Percentiles rank a stretch among this genome's conserved stretches.
These are phyloP conservation scores for Pangasius macronema DNA, from an alignment of 2,797 vertebrate genomes.

Conservation along the genomic window DNA sequence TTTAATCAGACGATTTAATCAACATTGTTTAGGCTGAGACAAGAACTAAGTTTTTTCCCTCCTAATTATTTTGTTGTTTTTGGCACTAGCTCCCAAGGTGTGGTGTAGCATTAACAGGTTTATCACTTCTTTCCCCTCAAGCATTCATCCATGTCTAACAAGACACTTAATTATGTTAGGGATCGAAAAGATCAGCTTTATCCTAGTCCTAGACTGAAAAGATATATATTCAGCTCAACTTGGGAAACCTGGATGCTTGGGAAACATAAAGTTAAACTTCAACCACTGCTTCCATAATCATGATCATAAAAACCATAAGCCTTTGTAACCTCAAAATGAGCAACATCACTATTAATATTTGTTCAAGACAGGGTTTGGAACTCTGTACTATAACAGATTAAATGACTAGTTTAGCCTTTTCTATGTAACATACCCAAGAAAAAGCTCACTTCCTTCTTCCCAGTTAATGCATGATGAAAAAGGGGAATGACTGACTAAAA, in stretches of 20 bases:
- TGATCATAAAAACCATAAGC: not conserved
- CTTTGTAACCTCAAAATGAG: not conserved
- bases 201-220: not conserved
- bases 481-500: conserved; percentile 15
- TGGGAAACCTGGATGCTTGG: not conserved
- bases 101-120: conserved; percentile 3
- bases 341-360: not conserved
- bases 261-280: conserved; percentile 3
- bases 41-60: not conserved
- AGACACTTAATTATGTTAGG: not conserved
- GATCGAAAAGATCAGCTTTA: not conserved
- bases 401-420: not conserved
- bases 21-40: not conserved
- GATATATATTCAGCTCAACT: not conserved
- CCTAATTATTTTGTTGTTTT: not conserved
- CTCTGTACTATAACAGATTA: not conserved
- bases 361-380: not conserved
- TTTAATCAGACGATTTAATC: not conserved
- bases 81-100: not conserved
- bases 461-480: conserved; percentile 42
- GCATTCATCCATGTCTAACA: not conserved
- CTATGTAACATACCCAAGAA: not conserved
- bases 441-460: not conserved
- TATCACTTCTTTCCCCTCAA: not conserved
- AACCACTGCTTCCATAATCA: not conserved